Evolutionary conservation across 2,113 vertebrate genomes (phyloP).

Genomic region (Triplophysa dalaica): DNA sequence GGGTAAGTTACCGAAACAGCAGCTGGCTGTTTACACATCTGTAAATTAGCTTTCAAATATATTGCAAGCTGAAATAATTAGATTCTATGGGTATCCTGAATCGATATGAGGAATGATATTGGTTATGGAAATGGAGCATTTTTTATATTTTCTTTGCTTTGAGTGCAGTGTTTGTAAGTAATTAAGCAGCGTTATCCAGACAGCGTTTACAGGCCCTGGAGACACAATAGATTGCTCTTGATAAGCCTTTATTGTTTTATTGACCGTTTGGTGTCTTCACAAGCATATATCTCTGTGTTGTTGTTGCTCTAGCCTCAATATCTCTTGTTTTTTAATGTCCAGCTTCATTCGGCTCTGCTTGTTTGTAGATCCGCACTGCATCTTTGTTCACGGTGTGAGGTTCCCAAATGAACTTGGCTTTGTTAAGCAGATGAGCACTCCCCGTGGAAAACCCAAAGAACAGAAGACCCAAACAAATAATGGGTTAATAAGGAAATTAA

Average conservation of each 20-base stretch:
- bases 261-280: background rate
- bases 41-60: constrained; percentile 16
- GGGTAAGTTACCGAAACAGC: background rate
- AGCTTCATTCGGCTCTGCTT: background rate
- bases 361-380: background rate
- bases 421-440: background rate
- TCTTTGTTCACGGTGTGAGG: constrained; percentile 19
- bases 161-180: constrained; percentile 1
- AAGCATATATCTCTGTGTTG: background rate
- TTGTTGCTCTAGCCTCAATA: background rate
- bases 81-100: background rate
- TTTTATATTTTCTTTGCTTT: constrained; percentile 3
- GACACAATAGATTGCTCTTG: constrained; percentile 12
- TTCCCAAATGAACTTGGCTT: no score
- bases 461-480: no score
- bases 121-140: background rate
- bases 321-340: background rate
- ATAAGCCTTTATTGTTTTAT: constrained; percentile 10
- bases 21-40: background rate
- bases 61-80: constrained; percentile 10
- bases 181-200: background rate
- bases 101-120: background rate
- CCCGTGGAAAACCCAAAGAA: no score
- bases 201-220: background rate
- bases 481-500: no score